Evolutionary conservation across 1,140 invertebrate genomes (phyloP), one percentile per base, ranked within the genome.

Genomic region (Drosophila carrolli): DNA sequence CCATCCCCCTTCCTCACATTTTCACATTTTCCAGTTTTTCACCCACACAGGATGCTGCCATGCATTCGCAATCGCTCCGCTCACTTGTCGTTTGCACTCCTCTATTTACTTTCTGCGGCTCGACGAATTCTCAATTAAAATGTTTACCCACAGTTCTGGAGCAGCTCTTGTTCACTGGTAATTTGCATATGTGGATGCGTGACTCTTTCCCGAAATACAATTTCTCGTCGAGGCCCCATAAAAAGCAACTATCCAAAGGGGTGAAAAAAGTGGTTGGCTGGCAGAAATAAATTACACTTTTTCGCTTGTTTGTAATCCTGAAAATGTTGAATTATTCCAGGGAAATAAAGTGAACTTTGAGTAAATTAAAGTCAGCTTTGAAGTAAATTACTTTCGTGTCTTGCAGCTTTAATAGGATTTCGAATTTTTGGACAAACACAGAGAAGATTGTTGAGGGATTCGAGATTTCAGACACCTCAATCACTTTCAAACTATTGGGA

Each of bases 91-190:
- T 54, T 68, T 54, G 83, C 82, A 51, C 58, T 76, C 37, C 75
- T 83, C 48, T 83, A 84, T 88, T 88, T 88, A 84, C 84, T 83
- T 75, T 68, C 72, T 78, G 80, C 79, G 80, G 68, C 77, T 71
- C 73, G 68, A 75, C 84, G 72, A 80, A 78, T 84, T 88, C 82
- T 81, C 84, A 89, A 89, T 88, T 88, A 88, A 88, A 88, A 89
- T 88, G 67, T 88, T 88, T 84, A 68, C 77, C 68, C 76, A 68
- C 55, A 70, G 60, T 47, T 54, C 27, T 10, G n/a, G 44, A 44
- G 40, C 46, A 37, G 60, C 65, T 67, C 65, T 51, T 41, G 65
- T 68, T 66, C 65, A 11, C 65, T 56, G 53, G 37, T 72, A 71
- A 72, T 72, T 72, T 72, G 68, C 68, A 71, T 71, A 71, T 41